Evolutionary conservation across 1,140 invertebrate species (phyloP).

Genomic region (Melanaphis sacchari): DNA sequence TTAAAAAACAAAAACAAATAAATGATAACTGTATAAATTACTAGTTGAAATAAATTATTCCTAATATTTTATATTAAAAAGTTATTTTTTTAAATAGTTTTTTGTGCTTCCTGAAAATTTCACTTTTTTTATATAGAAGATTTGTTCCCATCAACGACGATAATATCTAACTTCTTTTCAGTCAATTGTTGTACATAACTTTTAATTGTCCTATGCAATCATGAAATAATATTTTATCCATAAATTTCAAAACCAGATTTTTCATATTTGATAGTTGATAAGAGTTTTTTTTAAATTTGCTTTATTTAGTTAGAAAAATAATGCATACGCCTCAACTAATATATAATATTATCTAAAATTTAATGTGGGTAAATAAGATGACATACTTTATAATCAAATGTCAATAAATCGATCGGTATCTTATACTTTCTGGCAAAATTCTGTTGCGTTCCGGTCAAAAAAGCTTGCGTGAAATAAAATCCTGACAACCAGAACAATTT

Average conservation of each 20-base stretch:
- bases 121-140: not conserved
- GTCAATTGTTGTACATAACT: not conserved
- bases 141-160: not conserved
- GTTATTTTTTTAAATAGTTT: constrained; percentile 18
- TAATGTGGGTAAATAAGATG: not conserved
- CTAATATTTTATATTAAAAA: not conserved
- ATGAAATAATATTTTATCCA: not conserved
- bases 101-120: not conserved
- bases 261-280: no score
- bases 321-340: not conserved
- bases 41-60: not conserved
- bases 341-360: not conserved
- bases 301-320: not conserved
- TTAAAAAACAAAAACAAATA: not conserved
- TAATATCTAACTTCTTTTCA: no score
- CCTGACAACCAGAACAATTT: constrained; percentile 89
- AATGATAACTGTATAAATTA: not conserved
- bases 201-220: not conserved
- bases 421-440: constrained; percentile 91
- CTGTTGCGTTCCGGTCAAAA: constrained; percentile 91
- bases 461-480: constrained; percentile 95
- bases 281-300: not conserved
- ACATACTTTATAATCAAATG: constrained; percentile 80
- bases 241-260: no score
- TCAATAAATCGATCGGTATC: constrained; percentile 89